Percentiles rank a stretch among this genome's conserved stretches.
These are phyloP conservation scores for Mergus octosetaceus DNA, from an alignment of 2,797 vertebrate species.

Conservation along the genomic window DNA sequence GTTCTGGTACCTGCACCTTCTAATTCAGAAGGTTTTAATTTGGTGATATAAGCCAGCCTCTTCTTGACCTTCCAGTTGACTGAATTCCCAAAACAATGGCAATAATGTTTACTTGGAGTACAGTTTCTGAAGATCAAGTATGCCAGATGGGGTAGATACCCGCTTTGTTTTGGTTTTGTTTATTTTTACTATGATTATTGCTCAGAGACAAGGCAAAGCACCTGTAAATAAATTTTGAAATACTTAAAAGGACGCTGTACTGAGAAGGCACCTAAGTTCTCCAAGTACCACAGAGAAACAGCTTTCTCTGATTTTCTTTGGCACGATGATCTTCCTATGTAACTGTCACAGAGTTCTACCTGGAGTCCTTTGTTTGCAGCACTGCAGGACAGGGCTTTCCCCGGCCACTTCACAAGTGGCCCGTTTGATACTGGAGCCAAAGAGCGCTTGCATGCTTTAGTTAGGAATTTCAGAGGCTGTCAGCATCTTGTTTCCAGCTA, in stretches of 20 bases:
- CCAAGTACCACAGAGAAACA: not conserved
- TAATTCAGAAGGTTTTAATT: not conserved
- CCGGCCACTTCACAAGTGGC: not conserved
- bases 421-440: not conserved
- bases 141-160: not conserved
- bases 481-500: not conserved
- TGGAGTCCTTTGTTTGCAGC: not conserved
- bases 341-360: not conserved
- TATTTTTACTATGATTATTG: not conserved
- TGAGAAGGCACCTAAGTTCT: not conserved
- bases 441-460: not conserved
- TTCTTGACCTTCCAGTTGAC: not conserved
- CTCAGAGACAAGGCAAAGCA: not conserved
- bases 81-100: not conserved
- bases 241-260: not conserved
- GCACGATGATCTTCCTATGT: not conserved
- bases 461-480: not conserved
- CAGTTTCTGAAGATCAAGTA: not conserved
- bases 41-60: not conserved
- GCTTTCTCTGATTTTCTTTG: not conserved
- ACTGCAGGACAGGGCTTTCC: not conserved
- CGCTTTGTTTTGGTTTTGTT: not conserved
- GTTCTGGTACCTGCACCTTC: not conserved
- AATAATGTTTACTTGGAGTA: not conserved
- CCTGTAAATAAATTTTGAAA: slow-evolving; percentile 3